Evolutionary conservation across 1,140 invertebrate species (phyloP).

Genomic region (Bombus cullumanus): DNA sequence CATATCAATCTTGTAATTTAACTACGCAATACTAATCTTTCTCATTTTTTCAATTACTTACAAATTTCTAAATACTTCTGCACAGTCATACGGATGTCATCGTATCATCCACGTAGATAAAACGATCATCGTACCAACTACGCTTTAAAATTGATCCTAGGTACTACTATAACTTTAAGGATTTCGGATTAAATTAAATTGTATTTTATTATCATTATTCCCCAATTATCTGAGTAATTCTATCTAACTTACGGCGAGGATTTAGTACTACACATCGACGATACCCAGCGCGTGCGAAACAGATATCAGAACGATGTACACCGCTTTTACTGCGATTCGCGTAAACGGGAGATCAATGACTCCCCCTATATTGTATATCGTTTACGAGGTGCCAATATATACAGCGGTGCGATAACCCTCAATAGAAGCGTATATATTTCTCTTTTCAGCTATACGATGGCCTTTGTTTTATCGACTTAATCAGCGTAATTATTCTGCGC

Average conservation of each 20-base stretch:
- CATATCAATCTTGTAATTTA: no score
- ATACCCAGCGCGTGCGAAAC: neutral
- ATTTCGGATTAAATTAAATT: no score
- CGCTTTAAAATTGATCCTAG: no score
- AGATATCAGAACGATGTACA: neutral
- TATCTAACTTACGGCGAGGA: neutral
- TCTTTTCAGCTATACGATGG: neutral
- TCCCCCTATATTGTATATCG: neutral
- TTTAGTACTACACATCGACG: neutral
- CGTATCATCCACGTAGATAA: no score
- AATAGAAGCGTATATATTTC: neutral
- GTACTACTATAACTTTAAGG: no score
- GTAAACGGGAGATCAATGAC: slow-evolving; percentile 19
- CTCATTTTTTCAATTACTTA: neutral
- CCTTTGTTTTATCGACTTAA: slow-evolving; percentile 14
- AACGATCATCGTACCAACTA: no score
- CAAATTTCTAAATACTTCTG: fast-evolving
- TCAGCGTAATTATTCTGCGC: slow-evolving; percentile 16
- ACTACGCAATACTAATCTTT: neutral
- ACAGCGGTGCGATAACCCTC: slow-evolving; percentile 7
- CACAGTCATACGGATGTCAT: neutral
- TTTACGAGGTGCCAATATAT: slow-evolving; percentile 26
- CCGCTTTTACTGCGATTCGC: slow-evolving; percentile 3
- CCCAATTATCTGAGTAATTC: neutral
- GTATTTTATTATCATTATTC: no score